Conservation (phyloP, 2,113 vertebrate genomes). For the Myanophis thanlyinensis region DNA sequence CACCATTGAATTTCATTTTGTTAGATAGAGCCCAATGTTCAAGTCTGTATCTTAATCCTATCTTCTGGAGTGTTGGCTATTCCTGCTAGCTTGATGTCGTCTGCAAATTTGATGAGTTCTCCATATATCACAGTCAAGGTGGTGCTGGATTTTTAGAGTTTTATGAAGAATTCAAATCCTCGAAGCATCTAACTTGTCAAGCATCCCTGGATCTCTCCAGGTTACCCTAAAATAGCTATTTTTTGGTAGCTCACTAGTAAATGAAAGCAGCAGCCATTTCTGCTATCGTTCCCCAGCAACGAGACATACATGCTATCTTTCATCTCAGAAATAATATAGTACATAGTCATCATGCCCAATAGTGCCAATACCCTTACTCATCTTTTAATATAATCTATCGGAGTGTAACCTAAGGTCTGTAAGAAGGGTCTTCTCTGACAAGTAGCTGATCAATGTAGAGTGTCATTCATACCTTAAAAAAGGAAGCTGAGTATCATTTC, state of each 20-base stretch:
- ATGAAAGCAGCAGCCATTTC: background rate
- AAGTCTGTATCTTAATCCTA: too few species aligned
- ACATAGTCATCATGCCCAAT: background rate
- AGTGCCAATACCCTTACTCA: background rate
- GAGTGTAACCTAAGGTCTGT: background rate
- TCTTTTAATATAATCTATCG: background rate
- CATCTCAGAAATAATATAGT: background rate
- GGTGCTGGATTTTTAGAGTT: background rate
- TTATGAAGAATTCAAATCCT: background rate
- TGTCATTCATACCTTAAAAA: background rate
- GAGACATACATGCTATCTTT: background rate
- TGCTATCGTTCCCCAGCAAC: background rate
- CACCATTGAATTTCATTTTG: too few species aligned
- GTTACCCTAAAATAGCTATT: background rate
- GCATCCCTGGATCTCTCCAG: background rate
- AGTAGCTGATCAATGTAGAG: background rate
- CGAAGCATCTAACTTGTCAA: background rate
- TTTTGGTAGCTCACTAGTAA: background rate
- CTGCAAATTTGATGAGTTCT: too few species aligned
- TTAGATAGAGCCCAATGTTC: too few species aligned
- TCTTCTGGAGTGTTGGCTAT: too few species aligned
- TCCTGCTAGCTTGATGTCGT: too few species aligned
- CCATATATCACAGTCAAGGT: too few species aligned
- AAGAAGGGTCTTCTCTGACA: background rate
- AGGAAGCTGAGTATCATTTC: background rate